phyloP scores from a whole-genome alignment of 2,888 invertebrate species.

The Incurvaria masculella region DNA sequence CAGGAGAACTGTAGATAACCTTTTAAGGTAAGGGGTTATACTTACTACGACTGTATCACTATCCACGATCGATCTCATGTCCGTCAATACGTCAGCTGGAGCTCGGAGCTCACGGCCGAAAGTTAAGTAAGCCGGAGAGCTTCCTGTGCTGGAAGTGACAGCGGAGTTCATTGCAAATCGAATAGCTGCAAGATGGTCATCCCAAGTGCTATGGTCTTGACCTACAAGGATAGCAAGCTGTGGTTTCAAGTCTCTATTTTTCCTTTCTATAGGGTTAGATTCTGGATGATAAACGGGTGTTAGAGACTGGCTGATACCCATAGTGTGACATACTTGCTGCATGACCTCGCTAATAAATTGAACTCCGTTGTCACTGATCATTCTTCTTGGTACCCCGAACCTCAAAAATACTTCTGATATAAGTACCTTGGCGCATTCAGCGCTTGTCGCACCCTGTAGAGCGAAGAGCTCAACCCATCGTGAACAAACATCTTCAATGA shows the following conservation, averaged over 20 bases:
- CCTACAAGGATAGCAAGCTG: conserved; percentile 13
- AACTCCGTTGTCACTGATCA: conserved; percentile 26
- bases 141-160: conserved; percentile 4
- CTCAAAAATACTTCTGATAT: conserved; percentile 24
- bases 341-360: conserved; percentile 25
- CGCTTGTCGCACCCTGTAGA: conserved; percentile 16
- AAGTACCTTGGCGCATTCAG: conserved; percentile 19
- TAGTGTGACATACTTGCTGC: conserved; percentile 20
- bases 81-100: neutral
- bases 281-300: conserved; percentile 25
- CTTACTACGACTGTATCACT: neutral
- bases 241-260: conserved; percentile 19
- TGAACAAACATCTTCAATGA: conserved; percentile 18
- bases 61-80: neutral
- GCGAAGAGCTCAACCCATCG: conserved; percentile 20
- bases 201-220: conserved; percentile 13
- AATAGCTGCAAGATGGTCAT: conserved; percentile 6
- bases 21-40: neutral
- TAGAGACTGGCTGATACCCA: conserved; percentile 19
- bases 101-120: conserved; percentile 14
- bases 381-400: conserved; percentile 23
- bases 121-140: conserved; percentile 11
- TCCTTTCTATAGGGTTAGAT: conserved; percentile 21
- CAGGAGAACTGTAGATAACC: neutral
- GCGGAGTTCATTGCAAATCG: conserved; percentile 14